phyloP scores from a whole-genome alignment of 2,888 invertebrate species.

The Aethes cnicana region DNA sequence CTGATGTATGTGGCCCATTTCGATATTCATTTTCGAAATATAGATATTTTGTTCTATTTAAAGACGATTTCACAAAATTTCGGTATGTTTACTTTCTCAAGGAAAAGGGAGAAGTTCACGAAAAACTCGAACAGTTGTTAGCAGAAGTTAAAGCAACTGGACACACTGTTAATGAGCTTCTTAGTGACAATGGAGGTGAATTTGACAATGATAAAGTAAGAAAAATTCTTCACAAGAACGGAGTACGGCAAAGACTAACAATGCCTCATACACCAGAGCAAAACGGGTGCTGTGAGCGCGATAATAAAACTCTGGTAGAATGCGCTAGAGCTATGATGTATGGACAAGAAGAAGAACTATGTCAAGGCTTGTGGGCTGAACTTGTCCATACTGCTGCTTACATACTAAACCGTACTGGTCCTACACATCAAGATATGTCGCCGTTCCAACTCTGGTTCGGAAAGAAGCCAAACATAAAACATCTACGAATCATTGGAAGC shows the following conservation, averaged over 20 bases:
- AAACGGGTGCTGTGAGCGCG: slow-evolving; percentile 3
- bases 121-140: background rate
- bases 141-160: background rate
- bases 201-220: too few species aligned
- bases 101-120: background rate
- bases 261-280: background rate
- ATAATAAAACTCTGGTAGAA: slow-evolving; percentile 4
- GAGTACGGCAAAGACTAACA: too few species aligned
- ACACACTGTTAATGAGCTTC: background rate
- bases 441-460: slow-evolving; percentile 10
- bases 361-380: slow-evolving; percentile 3
- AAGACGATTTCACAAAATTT: slow-evolving; percentile 6
- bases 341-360: background rate
- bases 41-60: slow-evolving; percentile 16
- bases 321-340: background rate
- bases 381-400: background rate
- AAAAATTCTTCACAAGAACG: too few species aligned
- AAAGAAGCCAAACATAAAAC: slow-evolving; percentile 8
- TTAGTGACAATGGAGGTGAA: background rate
- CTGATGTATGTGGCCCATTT: slow-evolving; percentile 30
- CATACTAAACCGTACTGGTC: slow-evolving; percentile 17
- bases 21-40: background rate
- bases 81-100: background rate
- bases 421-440: background rate
- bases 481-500: slow-evolving; percentile 11